A percentile compares a stretch with the other conserved stretches of the same genome.
These are phyloP conservation scores for Lacerta viridis DNA, from an alignment of 2,797 vertebrate genomes.

Conservation along the genomic window DNA sequence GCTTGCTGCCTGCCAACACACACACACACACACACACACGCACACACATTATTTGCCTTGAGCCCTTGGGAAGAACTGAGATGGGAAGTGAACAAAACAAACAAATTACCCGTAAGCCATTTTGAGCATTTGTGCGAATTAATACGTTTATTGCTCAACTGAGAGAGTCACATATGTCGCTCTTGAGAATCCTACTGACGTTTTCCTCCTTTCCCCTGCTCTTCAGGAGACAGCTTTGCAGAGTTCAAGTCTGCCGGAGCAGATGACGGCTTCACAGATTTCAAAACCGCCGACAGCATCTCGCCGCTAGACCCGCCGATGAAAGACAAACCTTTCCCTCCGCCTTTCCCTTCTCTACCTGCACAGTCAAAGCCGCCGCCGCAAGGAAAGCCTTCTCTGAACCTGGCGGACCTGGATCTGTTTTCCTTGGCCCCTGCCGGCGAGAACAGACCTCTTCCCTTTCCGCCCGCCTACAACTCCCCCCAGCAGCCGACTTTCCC, in stretches of 20 bases:
- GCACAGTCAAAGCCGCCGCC: slow-evolving; percentile 83
- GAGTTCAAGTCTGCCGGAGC: slow-evolving; percentile 91
- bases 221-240: slow-evolving; percentile 92
- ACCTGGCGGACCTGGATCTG: slow-evolving; percentile 93
- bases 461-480: slow-evolving; percentile 79
- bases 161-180: background rate
- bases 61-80: background rate
- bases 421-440: slow-evolving; percentile 86
- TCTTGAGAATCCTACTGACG: background rate
- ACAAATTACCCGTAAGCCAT: slow-evolving; percentile 21
- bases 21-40: too few relatives aligned
- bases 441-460: slow-evolving; percentile 84
- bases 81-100: background rate
- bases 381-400: slow-evolving; percentile 89
- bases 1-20: background rate
- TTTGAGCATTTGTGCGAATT: slow-evolving; percentile 47
- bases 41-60: background rate
- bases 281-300: slow-evolving; percentile 96
- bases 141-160: slow-evolving; percentile 39
- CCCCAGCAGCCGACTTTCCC: slow-evolving; percentile 70
- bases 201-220: slow-evolving; percentile 10
- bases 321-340: slow-evolving; percentile 90
- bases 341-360: slow-evolving; percentile 87
- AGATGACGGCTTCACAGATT: slow-evolving; percentile 97
- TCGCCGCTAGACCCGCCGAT: slow-evolving; percentile 93